Evolutionary conservation across 1,140 invertebrate species (phyloP).

Genomic region (Orius insidiosus): DNA sequence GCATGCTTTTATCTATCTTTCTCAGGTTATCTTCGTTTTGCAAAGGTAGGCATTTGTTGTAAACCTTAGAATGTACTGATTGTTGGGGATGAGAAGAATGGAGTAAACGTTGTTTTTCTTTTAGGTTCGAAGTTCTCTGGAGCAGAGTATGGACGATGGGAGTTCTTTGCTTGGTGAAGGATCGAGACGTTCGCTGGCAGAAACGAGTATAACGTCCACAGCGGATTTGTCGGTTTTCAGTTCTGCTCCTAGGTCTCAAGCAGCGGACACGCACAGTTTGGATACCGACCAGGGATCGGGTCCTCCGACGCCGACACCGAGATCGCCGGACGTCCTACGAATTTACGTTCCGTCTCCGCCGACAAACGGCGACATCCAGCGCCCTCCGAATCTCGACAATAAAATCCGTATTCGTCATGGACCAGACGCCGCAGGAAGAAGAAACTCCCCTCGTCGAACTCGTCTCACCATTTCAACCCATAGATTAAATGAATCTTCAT

Average conservation of each 20-base stretch:
- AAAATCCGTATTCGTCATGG: slow-evolving; percentile 19
- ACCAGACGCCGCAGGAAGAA: slow-evolving; percentile 16
- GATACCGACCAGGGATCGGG: slow-evolving; percentile 40
- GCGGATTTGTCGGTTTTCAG: slow-evolving; percentile 65
- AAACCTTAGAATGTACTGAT: no score
- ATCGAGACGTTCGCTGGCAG: slow-evolving; percentile 56
- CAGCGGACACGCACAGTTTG: slow-evolving; percentile 53
- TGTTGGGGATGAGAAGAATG: neutral
- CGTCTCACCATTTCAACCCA: slow-evolving; percentile 13
- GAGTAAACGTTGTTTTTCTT: slow-evolving; percentile 16
- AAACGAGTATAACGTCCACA: slow-evolving; percentile 66
- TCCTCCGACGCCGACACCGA: slow-evolving; percentile 26
- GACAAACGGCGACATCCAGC: slow-evolving; percentile 15
- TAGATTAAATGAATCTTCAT: slow-evolving; percentile 15
- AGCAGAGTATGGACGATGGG: slow-evolving; percentile 46
- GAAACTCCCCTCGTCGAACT: slow-evolving; percentile 18
- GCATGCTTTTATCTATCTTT: no score
- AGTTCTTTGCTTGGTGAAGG: slow-evolving; percentile 41
- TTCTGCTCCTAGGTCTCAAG: slow-evolving; percentile 48
- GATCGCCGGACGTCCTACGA: slow-evolving; percentile 46
- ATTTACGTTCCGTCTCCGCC: slow-evolving; percentile 49
- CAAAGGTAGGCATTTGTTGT: no score
- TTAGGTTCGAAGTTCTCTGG: slow-evolving; percentile 46
- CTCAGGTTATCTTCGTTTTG: no score
- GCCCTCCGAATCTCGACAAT: slow-evolving; percentile 14